phyloP scores from a whole-genome alignment of 1,140 invertebrate genomes.

The Lamellibrachia luymesi region DNA sequence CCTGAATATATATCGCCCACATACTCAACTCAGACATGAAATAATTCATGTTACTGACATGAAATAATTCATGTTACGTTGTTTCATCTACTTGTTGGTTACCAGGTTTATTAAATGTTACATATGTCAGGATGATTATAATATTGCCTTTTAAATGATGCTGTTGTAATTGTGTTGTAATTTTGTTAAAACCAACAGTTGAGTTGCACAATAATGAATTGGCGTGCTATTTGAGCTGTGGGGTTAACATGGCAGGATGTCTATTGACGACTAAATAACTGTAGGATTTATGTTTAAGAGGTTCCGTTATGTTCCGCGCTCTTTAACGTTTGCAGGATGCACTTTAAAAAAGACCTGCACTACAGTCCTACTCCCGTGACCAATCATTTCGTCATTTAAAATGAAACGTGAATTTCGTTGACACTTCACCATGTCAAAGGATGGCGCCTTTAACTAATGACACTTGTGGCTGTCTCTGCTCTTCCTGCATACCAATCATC shows the following conservation, averaged over 20 bases:
- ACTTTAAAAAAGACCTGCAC: background rate
- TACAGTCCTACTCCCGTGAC: background rate
- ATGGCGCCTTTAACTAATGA: background rate
- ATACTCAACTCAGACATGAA: background rate
- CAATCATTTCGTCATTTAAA: background rate
- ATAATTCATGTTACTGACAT: background rate
- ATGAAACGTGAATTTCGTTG: background rate
- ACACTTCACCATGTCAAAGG: background rate
- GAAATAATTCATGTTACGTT: background rate
- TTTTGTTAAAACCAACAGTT: too few relatives aligned
- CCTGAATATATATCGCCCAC: background rate
- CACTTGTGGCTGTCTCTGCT: background rate
- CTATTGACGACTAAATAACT: too few relatives aligned
- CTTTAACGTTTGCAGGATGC: background rate
- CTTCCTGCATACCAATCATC: background rate
- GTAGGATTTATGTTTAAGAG: too few relatives aligned
- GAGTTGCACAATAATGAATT: too few relatives aligned
- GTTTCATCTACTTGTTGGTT: too few relatives aligned
- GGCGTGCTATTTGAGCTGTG: too few relatives aligned
- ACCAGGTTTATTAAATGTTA: too few relatives aligned
- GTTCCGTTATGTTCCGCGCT: background rate
- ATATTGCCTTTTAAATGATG: too few relatives aligned
- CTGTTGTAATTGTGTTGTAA: too few relatives aligned
- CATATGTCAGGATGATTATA: too few relatives aligned
- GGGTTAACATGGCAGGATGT: too few relatives aligned